Evolutionary conservation across 1,140 invertebrate species (phyloP), one percentile per base, ranked within the genome.

Genomic region (Tetragnatha versicolor): DNA sequence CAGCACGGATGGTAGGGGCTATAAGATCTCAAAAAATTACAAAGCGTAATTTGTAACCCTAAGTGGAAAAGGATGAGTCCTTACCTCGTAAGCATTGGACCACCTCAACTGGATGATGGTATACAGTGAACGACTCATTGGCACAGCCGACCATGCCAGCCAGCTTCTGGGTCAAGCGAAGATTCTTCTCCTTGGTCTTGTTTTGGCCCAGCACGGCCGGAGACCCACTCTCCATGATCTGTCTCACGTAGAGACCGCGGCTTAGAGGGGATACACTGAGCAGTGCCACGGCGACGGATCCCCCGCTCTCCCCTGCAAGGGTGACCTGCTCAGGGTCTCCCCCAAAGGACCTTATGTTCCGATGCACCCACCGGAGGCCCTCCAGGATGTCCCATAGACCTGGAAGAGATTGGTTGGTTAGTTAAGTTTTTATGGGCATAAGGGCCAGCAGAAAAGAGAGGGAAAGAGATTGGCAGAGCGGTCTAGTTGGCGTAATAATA

Each of bases 221-320:
- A 2, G 84, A 82, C 2, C 85, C 87, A 73, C 86, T 87, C 81
- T 88, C 83, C 73, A 88, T 82, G 27, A 88, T 88, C n/a, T 84
- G 87, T 65, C 84, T 61, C 12, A 45, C 45, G 68, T 80, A 82
- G 33, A 82, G 53, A 55, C 58, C 60, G 42, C 29, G 14, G 12
- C 76, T 10, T 10, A 79, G 53, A 17, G 94, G 94, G 0, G 94
- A 96, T 76, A 96, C 88, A 61, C 96, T 87, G 83, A 95, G 94
- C 1, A 95, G 88, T 20, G 85, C 85, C 0, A 94, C 93, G n/a
- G 93, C 93, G 22, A 93, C 93, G 7, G 93, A 94, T 0, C 95
- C 95, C 0, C 94, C 94, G 65, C 83, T 85, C 79, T 87, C 83
- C 12, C 88, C 89, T 80, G 89, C 87, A 12, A 90, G 72, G 9